A percentile compares a stretch with the other conserved stretches of the same genome.
These are phyloP conservation scores for Musca domestica DNA, from an alignment of 1,140 invertebrate genomes.

Conservation along the genomic window DNA sequence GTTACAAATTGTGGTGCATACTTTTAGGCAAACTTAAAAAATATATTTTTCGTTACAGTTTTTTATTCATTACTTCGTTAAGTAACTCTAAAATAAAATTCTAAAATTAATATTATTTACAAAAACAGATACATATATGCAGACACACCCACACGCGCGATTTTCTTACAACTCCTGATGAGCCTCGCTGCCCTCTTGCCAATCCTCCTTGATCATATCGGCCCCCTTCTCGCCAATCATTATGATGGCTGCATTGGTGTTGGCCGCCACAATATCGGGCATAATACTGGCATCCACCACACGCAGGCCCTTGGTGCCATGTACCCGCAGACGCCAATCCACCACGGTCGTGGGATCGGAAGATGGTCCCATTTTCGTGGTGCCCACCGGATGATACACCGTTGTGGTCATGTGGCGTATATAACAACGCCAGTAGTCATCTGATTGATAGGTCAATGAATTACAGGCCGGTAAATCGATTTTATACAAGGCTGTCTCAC, in stretches of 20 bases:
- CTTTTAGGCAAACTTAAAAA: too few species aligned
- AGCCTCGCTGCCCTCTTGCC: conserved; percentile 31
- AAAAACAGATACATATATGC: neutral
- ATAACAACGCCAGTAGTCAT: conserved; percentile 66
- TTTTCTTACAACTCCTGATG: conserved; percentile 4
- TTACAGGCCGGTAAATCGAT: conserved; percentile 55
- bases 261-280: conserved; percentile 70
- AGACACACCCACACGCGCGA: too few species aligned
- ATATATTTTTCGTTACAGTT: too few species aligned
- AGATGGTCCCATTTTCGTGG: conserved; percentile 73
- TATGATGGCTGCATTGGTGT: conserved; percentile 74
- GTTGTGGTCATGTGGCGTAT: conserved; percentile 63
- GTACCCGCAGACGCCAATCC: conserved; percentile 66
- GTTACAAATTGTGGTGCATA: too few species aligned
- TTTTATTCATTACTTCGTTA: too few species aligned
- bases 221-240: conserved; percentile 78
- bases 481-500: conserved; percentile 53
- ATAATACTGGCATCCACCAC: conserved; percentile 80
- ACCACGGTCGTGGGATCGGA: conserved; percentile 64
- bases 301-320: conserved; percentile 66
- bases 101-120: neutral
- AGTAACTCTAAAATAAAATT: too few species aligned
- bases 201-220: conserved; percentile 68
- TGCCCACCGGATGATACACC: conserved; percentile 71
- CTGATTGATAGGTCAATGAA: conserved; percentile 53